Evolutionary conservation across 1,140 invertebrate species (phyloP).

Genomic region (Dendroctonus ponderosae): DNA sequence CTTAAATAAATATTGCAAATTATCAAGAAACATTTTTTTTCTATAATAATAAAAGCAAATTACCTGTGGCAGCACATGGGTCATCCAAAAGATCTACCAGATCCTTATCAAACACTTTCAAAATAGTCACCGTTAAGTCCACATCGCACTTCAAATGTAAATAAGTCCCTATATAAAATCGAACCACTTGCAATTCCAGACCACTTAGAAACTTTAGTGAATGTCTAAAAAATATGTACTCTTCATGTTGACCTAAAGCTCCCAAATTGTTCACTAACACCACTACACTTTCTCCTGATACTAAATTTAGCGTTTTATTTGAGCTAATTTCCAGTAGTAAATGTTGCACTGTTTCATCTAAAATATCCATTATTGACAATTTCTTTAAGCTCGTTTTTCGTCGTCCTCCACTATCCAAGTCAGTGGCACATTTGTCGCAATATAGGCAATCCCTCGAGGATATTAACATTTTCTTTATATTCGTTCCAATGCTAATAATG

Average conservation of each 20-base stretch:
- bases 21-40: too few species aligned
- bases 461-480: constrained; percentile 12
- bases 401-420: not conserved
- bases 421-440: constrained; percentile 15
- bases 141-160: constrained; percentile 53
- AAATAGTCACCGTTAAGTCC: constrained; percentile 64
- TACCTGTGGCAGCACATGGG: constrained; percentile 51
- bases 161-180: constrained; percentile 54
- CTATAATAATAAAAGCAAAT: constrained; percentile 23
- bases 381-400: constrained; percentile 16
- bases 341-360: constrained; percentile 3
- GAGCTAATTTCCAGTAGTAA: constrained; percentile 13
- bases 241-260: constrained; percentile 60
- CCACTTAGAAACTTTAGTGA: constrained; percentile 52
- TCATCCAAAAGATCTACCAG: constrained; percentile 52
- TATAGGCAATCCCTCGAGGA: constrained; percentile 11
- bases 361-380: constrained; percentile 10
- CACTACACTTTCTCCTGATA: constrained; percentile 41
- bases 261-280: constrained; percentile 66
- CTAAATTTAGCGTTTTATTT: constrained; percentile 24
- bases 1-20: too few species aligned
- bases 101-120: constrained; percentile 52
- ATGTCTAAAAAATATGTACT: constrained; percentile 61
- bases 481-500: constrained; percentile 38
- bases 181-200: constrained; percentile 51